Base-by-base conservation (phyloP, 2,113 vertebrate genomes). In the Phyllostomus hastatus region DNA sequence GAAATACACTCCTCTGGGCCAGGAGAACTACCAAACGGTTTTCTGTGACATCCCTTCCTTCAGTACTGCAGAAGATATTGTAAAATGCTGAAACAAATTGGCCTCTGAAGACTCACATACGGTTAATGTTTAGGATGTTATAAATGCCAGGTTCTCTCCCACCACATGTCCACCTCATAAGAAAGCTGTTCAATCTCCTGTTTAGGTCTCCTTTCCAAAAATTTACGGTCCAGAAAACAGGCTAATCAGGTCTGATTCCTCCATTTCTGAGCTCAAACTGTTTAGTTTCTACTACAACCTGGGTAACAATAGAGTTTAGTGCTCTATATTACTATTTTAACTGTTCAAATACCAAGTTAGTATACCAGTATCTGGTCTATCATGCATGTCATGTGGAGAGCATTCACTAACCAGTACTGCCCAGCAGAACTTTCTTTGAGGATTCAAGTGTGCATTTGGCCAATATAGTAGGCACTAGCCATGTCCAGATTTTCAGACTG, bases 21-120 rank as follows among this genome's bases (percentile, higher is more conserved):
- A 95, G 96, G 80, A 96, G 94, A 28, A 97, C 96, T 75, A 97
- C 94, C 48, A 95, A 79, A 41, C 59, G 88, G 3, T 94, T 98
- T 10, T 98, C 97, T 20, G 95, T 98, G 83, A 97, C 97, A 0
- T 97, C 98, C 7, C 84, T 98, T 35, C 97, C 97, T 14, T 72
- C 96, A 20, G 97, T 96, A 17, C 79, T 96, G 24, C 97, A 95
- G 70, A 98, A 98, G 97, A 24, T 26, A 28, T 11, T 61, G 98
- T 98, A 97, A 69, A 41, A 26, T 5, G 10, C 24, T 33, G 15
- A 52, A 78, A 28, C 35, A 46, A 46, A 59, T 2, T 57, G 14
- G 31, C 10, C 16, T 64, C 41, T 57, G 14, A 54, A 73, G 61
- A 72, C 22, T 50, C 38, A 33, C 1, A 15, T 0, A 5, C 0